Evolutionary conservation across 2,888 invertebrate species (phyloP).

Genomic region (Dicranocentrus wangi): DNA sequence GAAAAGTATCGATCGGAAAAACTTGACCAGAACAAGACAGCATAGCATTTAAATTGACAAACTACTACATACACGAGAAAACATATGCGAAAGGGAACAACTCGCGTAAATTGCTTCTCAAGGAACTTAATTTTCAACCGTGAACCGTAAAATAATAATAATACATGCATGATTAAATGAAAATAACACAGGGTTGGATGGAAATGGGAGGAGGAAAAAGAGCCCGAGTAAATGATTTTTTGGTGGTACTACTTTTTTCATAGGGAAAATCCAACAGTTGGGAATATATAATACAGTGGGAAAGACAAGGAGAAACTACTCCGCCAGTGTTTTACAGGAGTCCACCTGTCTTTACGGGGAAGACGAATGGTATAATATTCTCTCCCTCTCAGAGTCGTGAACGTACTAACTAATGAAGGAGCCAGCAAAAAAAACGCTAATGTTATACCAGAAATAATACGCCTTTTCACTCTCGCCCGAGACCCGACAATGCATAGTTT

Average conservation of each 20-base stretch:
- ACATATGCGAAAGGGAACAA: slow-evolving; percentile 4
- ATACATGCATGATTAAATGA: slow-evolving; percentile 23
- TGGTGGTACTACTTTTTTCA: not conserved
- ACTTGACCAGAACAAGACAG: too few species aligned
- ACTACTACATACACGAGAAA: too few species aligned
- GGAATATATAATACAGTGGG: not conserved
- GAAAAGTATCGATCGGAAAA: too few species aligned
- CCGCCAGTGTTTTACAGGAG: not conserved
- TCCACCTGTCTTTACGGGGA: not conserved
- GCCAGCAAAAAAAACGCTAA: slow-evolving; percentile 16
- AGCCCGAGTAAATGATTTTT: slow-evolving; percentile 14
- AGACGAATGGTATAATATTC: not conserved
- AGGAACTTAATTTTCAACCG: slow-evolving; percentile 12
- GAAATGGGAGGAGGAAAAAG: slow-evolving; percentile 6
- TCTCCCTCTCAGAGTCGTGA: too few species aligned
- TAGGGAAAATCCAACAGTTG: not conserved
- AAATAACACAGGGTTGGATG: slow-evolving; percentile 1
- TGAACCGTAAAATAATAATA: slow-evolving; percentile 4
- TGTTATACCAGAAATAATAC: slow-evolving; percentile 13
- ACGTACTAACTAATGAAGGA: not conserved
- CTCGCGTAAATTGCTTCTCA: slow-evolving; percentile 3
- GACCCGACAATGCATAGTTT: not conserved
- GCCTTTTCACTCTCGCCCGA: not conserved
- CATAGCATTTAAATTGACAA: too few species aligned
- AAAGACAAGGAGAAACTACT: not conserved